These are phyloP conservation scores for Geodia barretti DNA, from an alignment of 37 sponge, comb jelly and placozoan genomes.

Conservation along the genomic window DNA sequence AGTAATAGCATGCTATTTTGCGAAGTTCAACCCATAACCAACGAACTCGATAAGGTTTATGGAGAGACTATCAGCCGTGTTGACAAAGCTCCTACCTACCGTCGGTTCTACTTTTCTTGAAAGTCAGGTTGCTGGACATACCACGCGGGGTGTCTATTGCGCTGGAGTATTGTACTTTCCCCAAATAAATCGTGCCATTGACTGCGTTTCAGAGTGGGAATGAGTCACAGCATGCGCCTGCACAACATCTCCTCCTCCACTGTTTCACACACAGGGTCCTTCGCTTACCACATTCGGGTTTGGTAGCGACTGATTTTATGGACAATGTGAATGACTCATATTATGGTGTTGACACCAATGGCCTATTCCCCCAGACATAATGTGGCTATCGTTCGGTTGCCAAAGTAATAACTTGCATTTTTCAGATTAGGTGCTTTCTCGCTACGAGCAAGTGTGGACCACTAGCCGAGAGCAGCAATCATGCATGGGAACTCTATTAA, in stretches of 20 bases:
- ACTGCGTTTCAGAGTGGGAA: slow-evolving; percentile 37
- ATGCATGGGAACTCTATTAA: no score
- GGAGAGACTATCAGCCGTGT: slow-evolving; percentile 31
- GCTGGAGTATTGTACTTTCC: slow-evolving; percentile 56
- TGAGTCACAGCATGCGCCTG: slow-evolving; percentile 36
- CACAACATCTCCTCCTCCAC: slow-evolving; percentile 8
- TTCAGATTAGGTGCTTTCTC: no score
- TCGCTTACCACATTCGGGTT: slow-evolving; percentile 12
- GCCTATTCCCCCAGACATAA: background rate
- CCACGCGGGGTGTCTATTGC: slow-evolving; percentile 34
- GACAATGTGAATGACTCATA: background rate
- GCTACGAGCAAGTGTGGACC: no score
- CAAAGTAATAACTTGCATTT: no score
- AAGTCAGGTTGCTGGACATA: slow-evolving; percentile 29
- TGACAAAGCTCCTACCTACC: slow-evolving; percentile 31
- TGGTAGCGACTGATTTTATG: slow-evolving; percentile 25
- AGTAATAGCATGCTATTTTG: slow-evolving; percentile 25
- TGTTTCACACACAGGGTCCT: slow-evolving; percentile 13
- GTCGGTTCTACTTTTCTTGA: slow-evolving; percentile 48
- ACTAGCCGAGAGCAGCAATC: no score
- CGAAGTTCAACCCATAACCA: slow-evolving; percentile 38
- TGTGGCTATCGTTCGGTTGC: no score
- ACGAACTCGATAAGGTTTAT: slow-evolving; percentile 37
- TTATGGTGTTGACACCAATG: slow-evolving; percentile 26
- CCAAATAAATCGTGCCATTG: slow-evolving; percentile 29